Percentiles rank a stretch among this genome's conserved stretches.
Conservation (phyloP, 2,888 invertebrate genomes). For the Drosophila kanekoi region DNA sequence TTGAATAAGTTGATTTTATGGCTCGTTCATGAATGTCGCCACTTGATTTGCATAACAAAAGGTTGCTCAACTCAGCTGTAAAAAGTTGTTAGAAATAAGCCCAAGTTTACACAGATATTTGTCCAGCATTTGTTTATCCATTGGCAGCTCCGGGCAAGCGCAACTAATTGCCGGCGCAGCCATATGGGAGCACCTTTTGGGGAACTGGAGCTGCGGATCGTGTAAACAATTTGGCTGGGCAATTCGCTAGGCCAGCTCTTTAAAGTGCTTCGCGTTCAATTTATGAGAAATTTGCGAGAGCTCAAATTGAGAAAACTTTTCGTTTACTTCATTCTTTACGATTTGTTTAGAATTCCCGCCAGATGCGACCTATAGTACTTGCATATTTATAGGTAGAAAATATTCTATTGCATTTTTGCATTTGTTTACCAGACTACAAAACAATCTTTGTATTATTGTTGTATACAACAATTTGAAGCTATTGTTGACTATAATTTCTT, state of each 20-base stretch:
- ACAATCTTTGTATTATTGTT: not conserved
- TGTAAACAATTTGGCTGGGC: conserved; percentile 60
- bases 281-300: conserved; percentile 61
- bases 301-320: conserved; percentile 27
- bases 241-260: conserved; percentile 23
- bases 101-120: conserved; percentile 11
- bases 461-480: no score
- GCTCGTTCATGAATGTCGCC: conserved; percentile 47
- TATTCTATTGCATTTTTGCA: not conserved
- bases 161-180: conserved; percentile 60
- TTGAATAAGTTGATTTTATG: conserved; percentile 43
- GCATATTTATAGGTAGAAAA: no score
- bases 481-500: no score
- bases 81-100: conserved; percentile 13
- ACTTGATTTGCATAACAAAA: conserved; percentile 75
- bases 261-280: conserved; percentile 25
- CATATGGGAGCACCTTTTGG: conserved; percentile 66
- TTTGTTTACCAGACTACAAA: not conserved
- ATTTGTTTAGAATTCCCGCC: conserved; percentile 24
- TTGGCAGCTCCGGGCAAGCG: conserved; percentile 55
- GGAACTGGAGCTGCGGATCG: conserved; percentile 7
- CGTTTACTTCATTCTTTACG: conserved; percentile 28
- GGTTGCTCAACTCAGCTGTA: conserved; percentile 14
- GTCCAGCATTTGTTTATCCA: conserved; percentile 53
- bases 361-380: not conserved